Evolutionary conservation across 2,113 vertebrate genomes (phyloP).

Genomic region (Lagopus leucura): DNA sequence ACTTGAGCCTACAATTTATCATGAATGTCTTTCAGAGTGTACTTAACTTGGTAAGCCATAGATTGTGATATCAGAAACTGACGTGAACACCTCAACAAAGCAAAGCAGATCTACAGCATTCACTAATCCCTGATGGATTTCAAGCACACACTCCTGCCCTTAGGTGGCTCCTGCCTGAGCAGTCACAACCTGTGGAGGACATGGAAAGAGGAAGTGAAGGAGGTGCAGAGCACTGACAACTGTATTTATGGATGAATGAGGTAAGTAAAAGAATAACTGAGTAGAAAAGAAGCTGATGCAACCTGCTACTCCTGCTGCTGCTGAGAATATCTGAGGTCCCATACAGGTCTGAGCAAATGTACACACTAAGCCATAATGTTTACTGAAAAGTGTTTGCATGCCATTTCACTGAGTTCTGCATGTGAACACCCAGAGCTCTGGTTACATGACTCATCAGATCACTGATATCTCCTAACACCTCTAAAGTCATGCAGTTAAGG

Average conservation of each 20-base stretch:
- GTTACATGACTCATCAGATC: not conserved
- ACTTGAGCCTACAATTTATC: not conserved
- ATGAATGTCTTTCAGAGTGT: not conserved
- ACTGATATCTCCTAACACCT: not conserved
- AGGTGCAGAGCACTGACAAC: not conserved
- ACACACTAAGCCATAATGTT: not conserved
- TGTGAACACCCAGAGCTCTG: not conserved
- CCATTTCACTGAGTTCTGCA: not conserved
- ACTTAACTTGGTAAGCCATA: not conserved
- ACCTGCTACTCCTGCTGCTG: not conserved
- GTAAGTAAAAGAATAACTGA: not conserved
- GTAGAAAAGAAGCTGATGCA: not conserved
- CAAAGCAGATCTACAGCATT: not conserved
- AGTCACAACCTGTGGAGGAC: not conserved
- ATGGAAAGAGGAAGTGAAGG: not conserved
- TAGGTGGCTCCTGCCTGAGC: not conserved
- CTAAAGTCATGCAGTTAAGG: not conserved
- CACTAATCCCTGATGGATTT: not conserved
- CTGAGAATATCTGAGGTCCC: not conserved
- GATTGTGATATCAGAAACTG: not conserved
- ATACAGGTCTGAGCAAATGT: not conserved
- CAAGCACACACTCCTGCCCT: not conserved
- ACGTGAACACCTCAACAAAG: not conserved
- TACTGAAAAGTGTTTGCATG: not conserved
- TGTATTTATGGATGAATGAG: no score